Evolutionary conservation across 2,797 vertebrate genomes (phyloP), one percentile per base, ranked within the genome.

Genomic region (Antrozous pallidus): DNA sequence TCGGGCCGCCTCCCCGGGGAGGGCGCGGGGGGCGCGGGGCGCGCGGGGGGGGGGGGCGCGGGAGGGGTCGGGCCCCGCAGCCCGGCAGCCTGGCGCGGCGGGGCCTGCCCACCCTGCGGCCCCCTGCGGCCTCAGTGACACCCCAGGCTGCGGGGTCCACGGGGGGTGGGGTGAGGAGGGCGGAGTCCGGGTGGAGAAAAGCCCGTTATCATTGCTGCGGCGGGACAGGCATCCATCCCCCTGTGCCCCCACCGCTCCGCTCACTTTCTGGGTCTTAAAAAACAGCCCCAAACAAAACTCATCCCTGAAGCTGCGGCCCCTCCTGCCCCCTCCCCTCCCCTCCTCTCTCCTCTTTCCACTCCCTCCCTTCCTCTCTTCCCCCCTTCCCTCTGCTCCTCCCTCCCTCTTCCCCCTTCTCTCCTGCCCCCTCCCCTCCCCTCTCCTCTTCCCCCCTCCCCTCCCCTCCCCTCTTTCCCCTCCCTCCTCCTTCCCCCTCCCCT

Each of bases 141-240:
- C 7, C 51, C 45, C 45, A 4, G 12, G 13, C 45, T 47, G 49
- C 45, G 84, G 77, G 77, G 82, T 89, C 80, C 61, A 54, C n/a
- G n/a, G n/a, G n/a, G n/a, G n/a, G n/a, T n/a, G n/a, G n/a, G n/a
- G n/a, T n/a, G n/a, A n/a, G n/a, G 82, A 93, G 95, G 77, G 82
- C 97, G 70, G 67, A 2, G 1, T 93, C 84, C 95, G n/a, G 63
- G 56, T 69, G 92, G 91, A 93, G 84, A 93, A 95, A 96, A 97
- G 65, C 88, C 94, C 78, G 95, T 97, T 95, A 74, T 73, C 95
- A 70, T 47, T 0, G 0, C 54, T 67, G 67, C 85, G 93, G 94
- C 96, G 20, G 89, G 0, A 0, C 91, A 96, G 94, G 90, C 56
- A 28, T 17, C 8, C 61, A 18, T 16, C 10, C 26, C 12, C 17